Evolutionary conservation across 1,140 invertebrate species (phyloP), one percentile per base, ranked within the genome.

Genomic region (Procambarus virginalis): DNA sequence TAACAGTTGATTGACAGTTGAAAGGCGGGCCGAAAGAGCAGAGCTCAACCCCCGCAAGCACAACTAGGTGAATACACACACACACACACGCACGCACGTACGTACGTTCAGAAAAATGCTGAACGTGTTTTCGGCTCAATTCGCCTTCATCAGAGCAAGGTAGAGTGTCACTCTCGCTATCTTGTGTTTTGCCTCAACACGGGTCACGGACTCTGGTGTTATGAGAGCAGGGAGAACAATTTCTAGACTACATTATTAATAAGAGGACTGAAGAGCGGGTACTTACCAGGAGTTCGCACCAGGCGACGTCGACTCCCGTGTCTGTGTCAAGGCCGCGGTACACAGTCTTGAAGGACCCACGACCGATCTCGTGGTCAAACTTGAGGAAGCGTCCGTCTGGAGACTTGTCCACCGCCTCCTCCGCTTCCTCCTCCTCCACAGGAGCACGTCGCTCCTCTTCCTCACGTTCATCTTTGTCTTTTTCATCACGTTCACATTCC

Each of bases 301-400:
- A 99, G 58, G 99, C 99, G 0, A 99, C 98, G 46, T 98, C 98
- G 34, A 99, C 98, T 9, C 99, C 99, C 51, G 98, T 99, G 94
- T 99, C 97, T 4, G 98, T 99, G 94, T 99, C 99, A 55, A 99
- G 95, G 34, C 99, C 99, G 92, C 98, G 96, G 95, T 98, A 99
- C 68, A 99, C 99, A 45, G 99, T 99, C 94, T 99, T 99, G 94
- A 99, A 99, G 91, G 98, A 99, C 70, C 99, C 99, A 86, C 99
- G 95, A 22, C 99, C 99, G 91, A 99, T 98, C 95, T 99, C 99
- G 93, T 99, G 98, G 93, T 99, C 98, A 95, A 99, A 99, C 94
- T 99, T 99, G 92, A 99, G 96, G 94, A 99, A 99, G 86, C 97
- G 96, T 91, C 98, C 98, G 94, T 98, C 98, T 2, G 97, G 97